Conservation (phyloP, 2,113 vertebrate species). For the Scytalopus superciliaris region DNA sequence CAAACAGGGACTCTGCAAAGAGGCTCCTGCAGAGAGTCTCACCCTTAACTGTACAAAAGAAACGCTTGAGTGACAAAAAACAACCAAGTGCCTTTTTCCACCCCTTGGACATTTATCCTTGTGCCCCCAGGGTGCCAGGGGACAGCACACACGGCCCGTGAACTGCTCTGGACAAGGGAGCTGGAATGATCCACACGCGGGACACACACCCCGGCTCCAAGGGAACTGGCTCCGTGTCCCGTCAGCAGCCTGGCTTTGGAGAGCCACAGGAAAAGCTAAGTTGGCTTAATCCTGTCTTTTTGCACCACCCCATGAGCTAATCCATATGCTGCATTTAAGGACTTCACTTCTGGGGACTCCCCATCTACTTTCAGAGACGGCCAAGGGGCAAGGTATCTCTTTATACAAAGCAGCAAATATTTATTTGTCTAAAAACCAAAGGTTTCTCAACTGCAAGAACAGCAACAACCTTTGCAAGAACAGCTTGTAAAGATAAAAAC, state of each 20-base stretch:
- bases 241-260: not conserved
- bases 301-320: not conserved
- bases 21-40: not conserved
- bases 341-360: not conserved
- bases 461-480: not conserved
- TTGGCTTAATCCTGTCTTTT: not conserved
- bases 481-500: slow-evolving; percentile 7
- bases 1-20: not conserved
- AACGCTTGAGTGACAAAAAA: not conserved
- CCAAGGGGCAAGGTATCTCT: not conserved
- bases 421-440: not conserved
- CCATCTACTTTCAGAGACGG: not conserved
- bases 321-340: not conserved
- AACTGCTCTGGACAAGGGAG: not conserved
- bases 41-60: not conserved
- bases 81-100: not conserved
- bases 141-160: fast-evolving
- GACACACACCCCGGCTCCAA: not conserved
- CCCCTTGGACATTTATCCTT: no score
- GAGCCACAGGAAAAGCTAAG: not conserved
- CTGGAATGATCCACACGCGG: fast-evolving
- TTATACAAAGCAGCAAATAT: not conserved
- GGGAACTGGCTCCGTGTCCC: not conserved
- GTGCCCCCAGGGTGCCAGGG: not conserved
- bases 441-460: not conserved